Evolutionary conservation across 2,888 invertebrate genomes (phyloP).

Genomic region (Dicyrtoma fusca): DNA sequence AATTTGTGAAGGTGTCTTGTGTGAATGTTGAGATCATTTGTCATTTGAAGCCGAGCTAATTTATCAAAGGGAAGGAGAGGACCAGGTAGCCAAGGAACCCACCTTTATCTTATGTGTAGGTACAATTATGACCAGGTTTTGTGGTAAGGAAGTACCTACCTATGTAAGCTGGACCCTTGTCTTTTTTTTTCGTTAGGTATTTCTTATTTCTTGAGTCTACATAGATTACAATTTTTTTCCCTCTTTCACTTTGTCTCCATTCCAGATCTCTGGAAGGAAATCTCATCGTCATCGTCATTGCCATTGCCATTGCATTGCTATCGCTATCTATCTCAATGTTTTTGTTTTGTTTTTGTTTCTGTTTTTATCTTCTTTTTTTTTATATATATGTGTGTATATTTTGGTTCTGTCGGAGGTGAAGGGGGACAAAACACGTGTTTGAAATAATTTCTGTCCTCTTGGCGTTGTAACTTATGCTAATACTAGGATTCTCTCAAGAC

Average conservation of each 20-base stretch:
- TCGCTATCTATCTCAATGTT: too few species aligned
- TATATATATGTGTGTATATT: too few species aligned
- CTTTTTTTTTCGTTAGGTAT: not conserved
- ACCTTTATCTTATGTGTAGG: too few species aligned
- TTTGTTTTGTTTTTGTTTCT: too few species aligned
- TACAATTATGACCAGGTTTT: not conserved
- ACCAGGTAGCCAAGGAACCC: not conserved
- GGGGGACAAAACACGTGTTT: too few species aligned
- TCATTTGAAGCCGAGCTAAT: conserved; percentile 52
- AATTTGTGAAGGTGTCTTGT: conserved; percentile 57
- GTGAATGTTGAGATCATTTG: conserved; percentile 52
- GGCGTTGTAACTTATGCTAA: too few species aligned
- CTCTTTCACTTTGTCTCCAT: not conserved
- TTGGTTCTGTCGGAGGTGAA: too few species aligned
- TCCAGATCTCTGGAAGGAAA: not conserved
- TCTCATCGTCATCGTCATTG: too few species aligned
- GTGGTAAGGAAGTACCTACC: not conserved
- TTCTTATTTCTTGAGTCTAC: conserved; percentile 4
- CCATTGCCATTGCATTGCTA: too few species aligned
- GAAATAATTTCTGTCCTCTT: too few species aligned
- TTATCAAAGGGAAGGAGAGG: conserved; percentile 43
- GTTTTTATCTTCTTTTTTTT: too few species aligned
- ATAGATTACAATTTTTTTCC: conserved; percentile 3
- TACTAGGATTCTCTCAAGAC: too few species aligned
- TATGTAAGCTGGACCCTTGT: not conserved